Evolutionary conservation across 92 coral and sea anemone species (phyloP).

Genomic region (Pocillopora grandis): DNA sequence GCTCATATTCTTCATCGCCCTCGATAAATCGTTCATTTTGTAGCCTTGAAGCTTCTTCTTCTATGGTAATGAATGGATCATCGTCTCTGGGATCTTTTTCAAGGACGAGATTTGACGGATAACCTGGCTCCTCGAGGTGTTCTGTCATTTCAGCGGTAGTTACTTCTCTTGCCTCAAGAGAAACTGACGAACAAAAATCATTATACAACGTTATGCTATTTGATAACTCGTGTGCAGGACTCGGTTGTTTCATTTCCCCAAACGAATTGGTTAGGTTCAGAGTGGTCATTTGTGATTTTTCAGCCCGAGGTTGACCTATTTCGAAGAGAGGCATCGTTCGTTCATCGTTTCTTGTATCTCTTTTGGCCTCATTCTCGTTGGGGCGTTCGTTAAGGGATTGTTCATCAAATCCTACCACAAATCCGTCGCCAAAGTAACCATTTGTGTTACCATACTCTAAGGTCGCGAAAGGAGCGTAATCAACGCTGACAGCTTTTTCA

Average conservation of each 20-base stretch:
- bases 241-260: background rate
- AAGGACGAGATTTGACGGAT: background rate
- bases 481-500: background rate
- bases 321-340: background rate
- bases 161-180: background rate
- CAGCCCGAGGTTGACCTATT: background rate
- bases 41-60: constrained; percentile 31
- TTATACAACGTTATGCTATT: background rate
- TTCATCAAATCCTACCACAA: background rate
- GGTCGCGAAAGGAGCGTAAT: background rate
- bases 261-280: background rate
- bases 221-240: background rate
- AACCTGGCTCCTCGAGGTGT: background rate
- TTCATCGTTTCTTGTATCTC: background rate
- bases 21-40: constrained; percentile 38
- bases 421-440: background rate
- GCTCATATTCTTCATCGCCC: constrained; percentile 49
- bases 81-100: background rate
- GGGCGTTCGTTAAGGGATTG: background rate
- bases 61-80: constrained; percentile 30
- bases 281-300: background rate
- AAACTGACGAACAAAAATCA: background rate
- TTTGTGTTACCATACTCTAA: background rate
- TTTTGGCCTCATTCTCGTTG: background rate
- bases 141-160: background rate